A percentile compares a stretch with the other conserved stretches of the same genome.
phyloP scores from a whole-genome alignment of 2,888 invertebrate genomes.

The Chirona hameri region DNA sequence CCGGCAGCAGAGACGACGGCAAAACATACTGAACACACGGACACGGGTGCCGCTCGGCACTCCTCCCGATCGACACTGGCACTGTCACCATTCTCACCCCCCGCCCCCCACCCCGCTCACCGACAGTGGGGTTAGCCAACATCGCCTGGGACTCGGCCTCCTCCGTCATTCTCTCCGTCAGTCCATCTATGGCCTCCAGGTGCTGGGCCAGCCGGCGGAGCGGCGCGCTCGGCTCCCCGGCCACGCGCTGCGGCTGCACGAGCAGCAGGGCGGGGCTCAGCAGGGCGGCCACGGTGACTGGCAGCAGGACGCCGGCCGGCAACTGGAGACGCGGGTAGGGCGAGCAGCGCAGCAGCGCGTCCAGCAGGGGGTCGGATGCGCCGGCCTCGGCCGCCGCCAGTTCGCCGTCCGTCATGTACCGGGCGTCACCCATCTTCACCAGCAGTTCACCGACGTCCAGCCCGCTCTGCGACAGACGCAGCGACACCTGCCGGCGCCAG shows the following conservation, averaged over 20 bases:
- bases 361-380: neutral
- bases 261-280: neutral
- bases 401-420: conserved; percentile 7
- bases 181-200: neutral
- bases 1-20: too few relatives aligned
- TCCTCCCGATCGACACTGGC: too few relatives aligned
- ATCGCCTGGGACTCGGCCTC: neutral
- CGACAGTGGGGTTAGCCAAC: neutral
- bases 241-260: neutral
- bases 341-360: neutral
- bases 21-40: too few relatives aligned
- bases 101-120: too few relatives aligned
- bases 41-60: too few relatives aligned
- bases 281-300: neutral
- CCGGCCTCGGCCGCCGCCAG: conserved; percentile 14
- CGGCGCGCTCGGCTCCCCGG: neutral
- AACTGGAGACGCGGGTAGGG: neutral
- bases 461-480: neutral
- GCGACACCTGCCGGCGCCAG: neutral
- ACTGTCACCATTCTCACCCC: too few relatives aligned
- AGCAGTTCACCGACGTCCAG: conserved; percentile 10
- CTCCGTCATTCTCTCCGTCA: neutral
- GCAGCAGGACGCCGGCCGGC: conserved; percentile 2
- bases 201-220: neutral
- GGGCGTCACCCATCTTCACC: conserved; percentile 23